A percentile compares a stretch with the other conserved stretches of the same genome.
Evolutionary conservation across 2,113 vertebrate genomes (phyloP).

Genomic region (Gymnobelideus leadbeateri): DNA sequence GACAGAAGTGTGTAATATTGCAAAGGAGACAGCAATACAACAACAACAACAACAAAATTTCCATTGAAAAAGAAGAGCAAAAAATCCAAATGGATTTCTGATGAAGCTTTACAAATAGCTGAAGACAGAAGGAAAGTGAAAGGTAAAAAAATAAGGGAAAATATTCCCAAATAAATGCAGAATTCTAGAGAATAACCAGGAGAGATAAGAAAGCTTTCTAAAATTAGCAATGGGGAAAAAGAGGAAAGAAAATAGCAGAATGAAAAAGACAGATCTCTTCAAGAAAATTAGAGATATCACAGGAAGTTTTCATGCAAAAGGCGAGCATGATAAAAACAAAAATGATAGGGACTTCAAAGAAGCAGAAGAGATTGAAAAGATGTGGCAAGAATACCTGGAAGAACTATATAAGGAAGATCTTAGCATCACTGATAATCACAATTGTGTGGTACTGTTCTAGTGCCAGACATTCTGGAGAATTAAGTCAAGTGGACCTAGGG

Average conservation of each 20-base stretch:
- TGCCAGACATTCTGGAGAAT: background rate
- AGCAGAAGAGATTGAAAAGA: background rate
- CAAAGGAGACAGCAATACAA: background rate
- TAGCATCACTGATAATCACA: background rate
- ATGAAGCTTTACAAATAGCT: background rate
- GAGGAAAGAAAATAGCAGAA: background rate
- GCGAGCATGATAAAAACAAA: background rate
- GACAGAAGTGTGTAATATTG: background rate
- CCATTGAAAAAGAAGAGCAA: background rate
- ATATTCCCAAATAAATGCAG: background rate
- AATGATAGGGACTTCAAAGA: background rate
- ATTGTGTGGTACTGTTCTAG: background rate
- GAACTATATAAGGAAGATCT: background rate
- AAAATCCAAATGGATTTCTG: background rate
- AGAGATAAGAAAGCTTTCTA: background rate
- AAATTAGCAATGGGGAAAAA: background rate
- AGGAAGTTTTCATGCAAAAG: background rate
- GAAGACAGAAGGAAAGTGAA: background rate
- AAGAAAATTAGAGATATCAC: background rate
- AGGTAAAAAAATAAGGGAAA: background rate
- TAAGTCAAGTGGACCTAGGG: background rate
- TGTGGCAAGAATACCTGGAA: background rate
- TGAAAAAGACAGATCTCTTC: background rate
- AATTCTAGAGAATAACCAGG: background rate
- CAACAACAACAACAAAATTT: background rate